phyloP scores from a whole-genome alignment of 2,797 vertebrate genomes.

The Phoeniculus purpureus region DNA sequence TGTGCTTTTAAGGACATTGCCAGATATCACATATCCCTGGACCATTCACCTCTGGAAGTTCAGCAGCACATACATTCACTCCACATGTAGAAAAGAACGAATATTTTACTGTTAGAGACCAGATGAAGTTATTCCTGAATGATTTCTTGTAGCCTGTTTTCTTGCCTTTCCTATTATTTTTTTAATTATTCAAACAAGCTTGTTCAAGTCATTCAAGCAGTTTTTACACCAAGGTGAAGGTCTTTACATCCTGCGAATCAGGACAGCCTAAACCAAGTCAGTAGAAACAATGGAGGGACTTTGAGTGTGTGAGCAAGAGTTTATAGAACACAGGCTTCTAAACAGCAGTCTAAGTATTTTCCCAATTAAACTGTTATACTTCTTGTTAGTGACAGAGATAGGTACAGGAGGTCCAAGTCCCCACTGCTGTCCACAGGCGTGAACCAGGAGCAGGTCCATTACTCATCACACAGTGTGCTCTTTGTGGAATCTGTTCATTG shows the following conservation, averaged over 20 bases:
- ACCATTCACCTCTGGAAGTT: not conserved
- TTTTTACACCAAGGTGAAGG: not conserved
- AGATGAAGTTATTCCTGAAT: not conserved
- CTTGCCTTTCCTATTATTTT: not conserved
- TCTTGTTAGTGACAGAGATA: not conserved
- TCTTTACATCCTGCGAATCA: not conserved
- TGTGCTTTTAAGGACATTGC: not conserved
- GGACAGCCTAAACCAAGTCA: not conserved
- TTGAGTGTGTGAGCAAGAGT: not conserved
- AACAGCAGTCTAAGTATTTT: not conserved
- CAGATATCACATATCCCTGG: not conserved
- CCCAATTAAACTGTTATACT: not conserved
- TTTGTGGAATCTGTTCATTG: not conserved
- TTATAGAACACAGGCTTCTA: not conserved
- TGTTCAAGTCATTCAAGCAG: not conserved
- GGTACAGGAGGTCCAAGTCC: not conserved
- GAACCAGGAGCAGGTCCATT: rapidly evolving
- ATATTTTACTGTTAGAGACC: not conserved
- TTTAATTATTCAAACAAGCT: not conserved
- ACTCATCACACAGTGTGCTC: rapidly evolving
- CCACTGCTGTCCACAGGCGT: rapidly evolving
- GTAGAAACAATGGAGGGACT: not conserved
- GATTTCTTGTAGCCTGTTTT: not conserved
- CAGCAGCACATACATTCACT: not conserved
- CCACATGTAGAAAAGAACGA: not conserved